Evolutionary conservation across 2,797 vertebrate genomes (phyloP), one percentile per base, ranked within the genome.

Genomic region (Leucoraja ocellata): DNA sequence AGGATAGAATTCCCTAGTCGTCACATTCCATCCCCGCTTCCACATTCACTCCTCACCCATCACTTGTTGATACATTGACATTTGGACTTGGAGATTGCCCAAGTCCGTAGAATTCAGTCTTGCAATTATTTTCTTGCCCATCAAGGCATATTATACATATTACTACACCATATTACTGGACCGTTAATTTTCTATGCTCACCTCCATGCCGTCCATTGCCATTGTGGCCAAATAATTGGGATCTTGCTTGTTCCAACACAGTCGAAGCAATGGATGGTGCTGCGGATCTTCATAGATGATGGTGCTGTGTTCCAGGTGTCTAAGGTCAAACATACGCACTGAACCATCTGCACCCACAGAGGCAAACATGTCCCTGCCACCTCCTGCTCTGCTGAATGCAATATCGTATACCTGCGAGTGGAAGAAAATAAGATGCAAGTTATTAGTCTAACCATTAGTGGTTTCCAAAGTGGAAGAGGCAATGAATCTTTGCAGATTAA

Each of bases 121-220:
- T n/a, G 28, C 83, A 86, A 84, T 1, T 32, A 54, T 16, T 54
- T 14, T 25, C 54, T 84, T 13, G 11, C 23, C 9, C 54, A 61
- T 18, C 11, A 13, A 61, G 81, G 25, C 1, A 86, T 7, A 8
- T 83, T 58, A 10, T 54, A 83, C 21, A 39, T 46, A 83, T 54
- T 54, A 83, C 1, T 81, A 23, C 79, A 86, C 58, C n/a, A 65
- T 32, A 86, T 84, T 25, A 11, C 3, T 13, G 23, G 4, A n/a
- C 11, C 1, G 36, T 28, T n/a, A 46, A 11, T 84, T 61, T 61
- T 88, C 1, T 18, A n/a, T 65, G 90, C 96, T 95, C 9, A 99
- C 99, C 98, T 99, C 99, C 99, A 99, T 99, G 94, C 99, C 99
- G 0, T 99, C 99, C 99, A 99, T 99, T 94, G 99, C 99, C 99